Evolutionary conservation across 2,888 invertebrate genomes (phyloP).

Genomic region (Mimumesa dahlbomi): DNA sequence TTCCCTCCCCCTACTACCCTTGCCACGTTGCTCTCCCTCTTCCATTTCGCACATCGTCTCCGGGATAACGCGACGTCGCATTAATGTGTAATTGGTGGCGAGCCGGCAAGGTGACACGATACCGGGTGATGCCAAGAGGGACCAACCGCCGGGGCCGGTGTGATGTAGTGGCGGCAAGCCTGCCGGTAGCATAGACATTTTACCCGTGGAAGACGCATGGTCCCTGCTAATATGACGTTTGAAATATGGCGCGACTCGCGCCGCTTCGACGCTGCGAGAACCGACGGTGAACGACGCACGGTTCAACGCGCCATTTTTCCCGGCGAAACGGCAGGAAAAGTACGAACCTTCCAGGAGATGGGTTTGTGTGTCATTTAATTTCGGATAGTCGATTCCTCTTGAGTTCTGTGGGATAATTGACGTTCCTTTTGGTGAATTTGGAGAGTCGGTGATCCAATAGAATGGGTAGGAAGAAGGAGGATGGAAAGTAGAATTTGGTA

Average conservation of each 20-base stretch:
- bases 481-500: too few relatives aligned
- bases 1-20: constrained; percentile 14
- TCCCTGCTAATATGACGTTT: constrained; percentile 76
- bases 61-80: constrained; percentile 68
- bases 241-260: constrained; percentile 73
- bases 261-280: constrained; percentile 56
- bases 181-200: constrained; percentile 73
- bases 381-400: too few relatives aligned
- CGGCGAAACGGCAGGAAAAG: too few relatives aligned
- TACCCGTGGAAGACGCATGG: constrained; percentile 74
- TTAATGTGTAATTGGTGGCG: constrained; percentile 74
- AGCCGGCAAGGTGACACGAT: constrained; percentile 69
- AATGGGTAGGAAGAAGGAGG: too few relatives aligned
- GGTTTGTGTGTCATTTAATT: too few relatives aligned
- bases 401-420: too few relatives aligned
- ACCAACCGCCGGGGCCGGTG: constrained; percentile 60
- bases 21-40: constrained; percentile 21
- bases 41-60: constrained; percentile 57
- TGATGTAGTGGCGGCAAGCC: constrained; percentile 72
- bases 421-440: too few relatives aligned
- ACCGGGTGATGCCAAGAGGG: constrained; percentile 62
- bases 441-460: too few relatives aligned
- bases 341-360: too few relatives aligned
- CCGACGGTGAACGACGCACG: constrained; percentile 24
- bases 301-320: too few relatives aligned